Evolutionary conservation across 1,140 invertebrate genomes (phyloP), one percentile per base, ranked within the genome.

Genomic region (Eueides isabella): DNA sequence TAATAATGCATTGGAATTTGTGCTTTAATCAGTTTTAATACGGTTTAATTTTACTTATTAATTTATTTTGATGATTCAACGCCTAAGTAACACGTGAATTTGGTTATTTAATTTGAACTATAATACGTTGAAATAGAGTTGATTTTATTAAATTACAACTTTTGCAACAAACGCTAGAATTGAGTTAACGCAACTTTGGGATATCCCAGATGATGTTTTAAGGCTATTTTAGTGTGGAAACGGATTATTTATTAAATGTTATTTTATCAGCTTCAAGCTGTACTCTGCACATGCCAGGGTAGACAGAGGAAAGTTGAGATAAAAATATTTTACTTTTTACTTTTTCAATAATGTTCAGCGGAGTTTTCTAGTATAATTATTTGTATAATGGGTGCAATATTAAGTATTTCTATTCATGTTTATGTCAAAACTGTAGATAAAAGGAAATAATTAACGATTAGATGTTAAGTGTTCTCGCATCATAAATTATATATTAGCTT

Each of bases 181-280:
- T 83, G 88, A 84, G 85, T 85, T 87, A 90, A 80, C 85, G 88
- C 80, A 89, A 91, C 85, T 84, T 80, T 84, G 90, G 90, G 89
- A 83, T 92, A 90, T 85, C 88, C 90, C 89, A 86, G 84, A 65
- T 73, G 81, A 80, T 83, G 77, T 81, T 82, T 73, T 38, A 31
- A 65, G 61, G 74, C 73, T 76, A 63, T 16, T 4, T 14, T 68
- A 79, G 74, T 85, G 76, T 89, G 83, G 90, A 87, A 70, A 29
- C 11, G 72, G 77, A 79, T 72, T 88, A 77, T 82, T 44, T 74
- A 7, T 35, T n/a, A 33, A 48, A 31, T 70, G 9, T 14, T 55
- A 55, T 55, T 14, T 38, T n/a, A n/a, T n/a, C n/a, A n/a, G n/a
- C n/a, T n/a, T n/a, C n/a, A n/a, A n/a, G n/a, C n/a, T n/a, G n/a